phyloP scores from a whole-genome alignment of 23 tunicate species.

The Trididemnum miniatum region DNA sequence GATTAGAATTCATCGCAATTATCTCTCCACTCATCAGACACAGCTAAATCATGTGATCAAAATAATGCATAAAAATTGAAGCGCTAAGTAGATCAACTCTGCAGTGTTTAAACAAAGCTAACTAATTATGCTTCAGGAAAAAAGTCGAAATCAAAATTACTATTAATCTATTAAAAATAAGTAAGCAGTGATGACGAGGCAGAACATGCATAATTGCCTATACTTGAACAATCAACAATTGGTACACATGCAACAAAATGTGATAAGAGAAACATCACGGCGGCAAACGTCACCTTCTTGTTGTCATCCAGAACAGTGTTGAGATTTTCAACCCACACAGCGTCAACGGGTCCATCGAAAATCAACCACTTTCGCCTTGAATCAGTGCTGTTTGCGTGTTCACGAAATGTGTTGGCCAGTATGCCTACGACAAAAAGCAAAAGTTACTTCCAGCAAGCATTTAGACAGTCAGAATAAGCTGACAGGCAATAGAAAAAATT shows the following conservation, averaged over 20 bases:
- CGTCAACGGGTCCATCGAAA: slow-evolving; percentile 98
- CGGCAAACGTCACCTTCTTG: slow-evolving; percentile 80
- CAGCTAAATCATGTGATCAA: slow-evolving; percentile 11
- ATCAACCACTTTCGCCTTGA: slow-evolving; percentile 77
- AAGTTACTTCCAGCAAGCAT: too few relatives aligned
- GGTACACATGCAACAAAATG: too few relatives aligned
- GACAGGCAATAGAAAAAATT: too few relatives aligned
- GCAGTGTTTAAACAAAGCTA: too few relatives aligned
- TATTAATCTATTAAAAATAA: neutral
- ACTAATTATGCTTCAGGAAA: too few relatives aligned
- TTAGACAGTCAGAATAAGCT: too few relatives aligned
- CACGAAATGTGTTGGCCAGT: slow-evolving; percentile 83
- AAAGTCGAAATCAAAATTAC: too few relatives aligned
- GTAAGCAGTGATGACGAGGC: too few relatives aligned
- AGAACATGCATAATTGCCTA: too few relatives aligned
- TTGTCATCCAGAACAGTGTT: slow-evolving; percentile 98
- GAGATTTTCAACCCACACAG: slow-evolving; percentile 99
- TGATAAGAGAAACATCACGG: too few relatives aligned
- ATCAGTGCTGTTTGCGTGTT: slow-evolving; percentile 80
- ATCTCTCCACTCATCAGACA: slow-evolving; percentile 98
- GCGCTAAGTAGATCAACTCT: too few relatives aligned
- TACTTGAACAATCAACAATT: too few relatives aligned
- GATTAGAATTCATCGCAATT: slow-evolving; percentile 85
- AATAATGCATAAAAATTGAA: neutral
- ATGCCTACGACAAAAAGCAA: slow-evolving; percentile 42